phyloP scores from a whole-genome alignment of 2,113 vertebrate genomes.

The Scopus umbretta region DNA sequence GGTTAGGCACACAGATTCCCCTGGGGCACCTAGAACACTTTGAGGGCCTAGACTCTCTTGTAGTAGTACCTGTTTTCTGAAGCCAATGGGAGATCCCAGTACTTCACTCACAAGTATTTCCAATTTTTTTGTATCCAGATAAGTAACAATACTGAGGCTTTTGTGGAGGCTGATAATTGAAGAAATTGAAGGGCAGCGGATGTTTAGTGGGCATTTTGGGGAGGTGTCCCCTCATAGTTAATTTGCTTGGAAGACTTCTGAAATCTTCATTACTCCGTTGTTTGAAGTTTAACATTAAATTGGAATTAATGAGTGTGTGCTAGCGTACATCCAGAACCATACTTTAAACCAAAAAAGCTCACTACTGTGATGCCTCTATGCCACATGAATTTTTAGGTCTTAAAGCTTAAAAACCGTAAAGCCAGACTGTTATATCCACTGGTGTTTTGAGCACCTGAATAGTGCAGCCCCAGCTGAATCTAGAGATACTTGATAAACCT shows the following conservation, averaged over 20 bases:
- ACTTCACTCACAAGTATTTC: background rate
- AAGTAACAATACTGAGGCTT: background rate
- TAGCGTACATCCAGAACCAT: background rate
- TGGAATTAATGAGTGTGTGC: background rate
- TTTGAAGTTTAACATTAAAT: background rate
- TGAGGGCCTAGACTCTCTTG: accelerated
- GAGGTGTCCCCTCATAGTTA: background rate
- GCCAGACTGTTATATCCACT: background rate
- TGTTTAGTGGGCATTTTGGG: background rate
- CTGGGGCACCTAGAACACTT: background rate
- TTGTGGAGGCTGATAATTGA: background rate
- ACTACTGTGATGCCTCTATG: background rate
- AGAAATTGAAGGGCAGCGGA: background rate
- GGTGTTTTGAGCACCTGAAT: background rate
- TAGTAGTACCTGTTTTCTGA: background rate
- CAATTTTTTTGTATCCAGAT: background rate
- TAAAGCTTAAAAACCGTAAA: background rate
- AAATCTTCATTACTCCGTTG: background rate
- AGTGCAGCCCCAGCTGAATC: background rate
- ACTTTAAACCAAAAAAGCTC: background rate
- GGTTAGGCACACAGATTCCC: background rate
- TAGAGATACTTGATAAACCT: background rate
- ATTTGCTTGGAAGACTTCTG: background rate
- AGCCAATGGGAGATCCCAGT: background rate
- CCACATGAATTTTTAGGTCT: background rate